phyloP scores from a whole-genome alignment of 2,888 invertebrate genomes.

The Nesidiocoris tenuis region DNA sequence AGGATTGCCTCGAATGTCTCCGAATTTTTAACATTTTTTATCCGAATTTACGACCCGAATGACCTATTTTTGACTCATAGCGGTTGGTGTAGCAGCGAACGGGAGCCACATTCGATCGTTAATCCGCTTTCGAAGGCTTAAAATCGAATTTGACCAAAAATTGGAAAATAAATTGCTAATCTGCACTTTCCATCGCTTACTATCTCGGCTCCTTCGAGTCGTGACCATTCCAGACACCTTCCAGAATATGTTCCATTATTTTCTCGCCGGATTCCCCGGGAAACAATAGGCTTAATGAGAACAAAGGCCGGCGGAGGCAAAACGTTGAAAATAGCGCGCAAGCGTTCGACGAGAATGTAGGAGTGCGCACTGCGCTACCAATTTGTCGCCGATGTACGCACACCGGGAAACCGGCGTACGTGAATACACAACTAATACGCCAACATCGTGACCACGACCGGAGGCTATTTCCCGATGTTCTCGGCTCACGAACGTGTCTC shows the following conservation, averaged over 20 bases:
- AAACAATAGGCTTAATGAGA: background rate
- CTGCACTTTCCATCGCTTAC: too few species aligned
- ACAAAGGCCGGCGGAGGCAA: background rate
- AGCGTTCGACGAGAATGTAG: background rate
- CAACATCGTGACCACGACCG: background rate
- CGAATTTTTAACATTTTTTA: too few species aligned
- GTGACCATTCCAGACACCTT: background rate
- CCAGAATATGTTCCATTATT: background rate
- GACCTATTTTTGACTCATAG: too few species aligned
- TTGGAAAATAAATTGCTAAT: too few species aligned
- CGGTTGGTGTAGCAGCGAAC: too few species aligned
- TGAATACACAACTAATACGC: background rate
- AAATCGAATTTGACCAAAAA: too few species aligned
- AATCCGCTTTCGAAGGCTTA: too few species aligned
- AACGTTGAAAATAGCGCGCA: background rate
- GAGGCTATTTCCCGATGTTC: background rate
- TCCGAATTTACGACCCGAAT: too few species aligned
- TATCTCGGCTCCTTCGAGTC: too few species aligned
- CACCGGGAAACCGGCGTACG: background rate
- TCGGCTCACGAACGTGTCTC: background rate
- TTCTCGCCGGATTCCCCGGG: background rate
- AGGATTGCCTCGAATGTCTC: too few species aligned
- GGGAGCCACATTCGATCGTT: too few species aligned
- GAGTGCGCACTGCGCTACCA: background rate
- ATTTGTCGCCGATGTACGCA: background rate